Base-by-base conservation (phyloP, 2,113 vertebrate genomes). In the Petrocephalus microphthalmus region DNA sequence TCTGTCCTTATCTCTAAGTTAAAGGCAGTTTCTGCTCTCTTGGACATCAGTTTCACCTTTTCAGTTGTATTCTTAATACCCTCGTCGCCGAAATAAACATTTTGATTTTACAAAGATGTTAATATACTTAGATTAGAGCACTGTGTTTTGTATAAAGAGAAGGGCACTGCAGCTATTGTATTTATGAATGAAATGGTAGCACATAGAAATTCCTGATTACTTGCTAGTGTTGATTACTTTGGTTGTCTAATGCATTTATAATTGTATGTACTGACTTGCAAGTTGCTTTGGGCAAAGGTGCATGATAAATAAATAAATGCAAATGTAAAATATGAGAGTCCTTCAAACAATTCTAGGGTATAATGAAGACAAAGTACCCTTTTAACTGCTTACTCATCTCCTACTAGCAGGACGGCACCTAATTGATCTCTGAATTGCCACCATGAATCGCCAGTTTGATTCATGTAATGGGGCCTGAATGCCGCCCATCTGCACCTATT, bases 391-490 rank as follows among this genome's bases (percentile, higher is more conserved):
- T 54, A 85, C 47, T 54, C 83, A 54, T 85, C 83, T 85, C 51
- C 47, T 54, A 85, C 51, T 54, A 6, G 84, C 25, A 85, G 52
- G 84, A 56, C 3, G 52, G 29, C 49, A 85, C 84, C 84, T 51
- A 85, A 54, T 33, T 54, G 49, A 53, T 85, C 25, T 85, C 51
- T 53, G 52, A 54, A 85, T n/a, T 54, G 33, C 84, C 49, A 85
- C 4, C 51, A 54, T 85, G 52, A 85, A 54, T 54, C 15, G 52
- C 25, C 51, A 37, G 49, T 53, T 54, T 85, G 45, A 83, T 45
- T 83, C 42, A 83, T 49, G 45, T 83, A 83, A 83, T 83, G 81
- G 81, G 81, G 49, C n/a, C 15, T 83, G 81, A 83, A 83, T 83
- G 81, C 81, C 45, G n/a, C 81, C 81, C n/a, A 49, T 83, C 19